A percentile compares a stretch with the other conserved stretches of the same genome.
These are phyloP conservation scores for Philaenus spumarius DNA, from an alignment of 1,140 invertebrate genomes.

Conservation along the genomic window DNA sequence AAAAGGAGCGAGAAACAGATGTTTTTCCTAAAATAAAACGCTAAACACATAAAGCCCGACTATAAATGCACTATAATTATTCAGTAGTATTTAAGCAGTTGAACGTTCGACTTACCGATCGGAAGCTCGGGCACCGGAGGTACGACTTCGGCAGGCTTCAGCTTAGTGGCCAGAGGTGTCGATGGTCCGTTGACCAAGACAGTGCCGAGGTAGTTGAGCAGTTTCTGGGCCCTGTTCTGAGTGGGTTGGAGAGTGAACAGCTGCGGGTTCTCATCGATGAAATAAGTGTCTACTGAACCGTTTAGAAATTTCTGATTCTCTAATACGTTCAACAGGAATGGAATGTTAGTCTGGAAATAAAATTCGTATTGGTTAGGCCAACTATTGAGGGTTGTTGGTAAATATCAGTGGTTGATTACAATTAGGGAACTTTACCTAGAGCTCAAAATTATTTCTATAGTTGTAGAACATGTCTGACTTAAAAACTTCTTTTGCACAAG, in stretches of 20 bases:
- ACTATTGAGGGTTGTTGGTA: not conserved
- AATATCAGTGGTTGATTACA: no score
- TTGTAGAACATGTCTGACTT: no score
- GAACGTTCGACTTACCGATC: constrained; percentile 58
- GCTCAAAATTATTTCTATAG: not conserved
- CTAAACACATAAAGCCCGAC: no score
- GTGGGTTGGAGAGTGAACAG: constrained; percentile 85
- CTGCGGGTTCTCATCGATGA: constrained; percentile 97
- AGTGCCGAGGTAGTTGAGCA: constrained; percentile 88
- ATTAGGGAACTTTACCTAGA: no score
- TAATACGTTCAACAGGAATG: constrained; percentile 95
- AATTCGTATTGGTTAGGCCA: no score
- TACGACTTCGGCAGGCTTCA: constrained; percentile 80
- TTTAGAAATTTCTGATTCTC: constrained; percentile 96
- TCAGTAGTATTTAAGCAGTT: no score
- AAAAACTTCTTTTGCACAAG: not conserved
- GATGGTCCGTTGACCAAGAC: constrained; percentile 95
- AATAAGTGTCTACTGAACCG: constrained; percentile 91
- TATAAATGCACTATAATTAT: no score
- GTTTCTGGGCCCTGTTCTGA: constrained; percentile 94
- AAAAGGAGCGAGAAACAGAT: no score
- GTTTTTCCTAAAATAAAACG: no score
- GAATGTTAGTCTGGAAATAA: constrained; percentile 95
- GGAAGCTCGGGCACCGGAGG: constrained; percentile 80
- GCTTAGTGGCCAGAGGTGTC: constrained; percentile 84